Evolutionary conservation across 2,888 invertebrate genomes (phyloP).

Genomic region (Eutolmus rufibarbis): DNA sequence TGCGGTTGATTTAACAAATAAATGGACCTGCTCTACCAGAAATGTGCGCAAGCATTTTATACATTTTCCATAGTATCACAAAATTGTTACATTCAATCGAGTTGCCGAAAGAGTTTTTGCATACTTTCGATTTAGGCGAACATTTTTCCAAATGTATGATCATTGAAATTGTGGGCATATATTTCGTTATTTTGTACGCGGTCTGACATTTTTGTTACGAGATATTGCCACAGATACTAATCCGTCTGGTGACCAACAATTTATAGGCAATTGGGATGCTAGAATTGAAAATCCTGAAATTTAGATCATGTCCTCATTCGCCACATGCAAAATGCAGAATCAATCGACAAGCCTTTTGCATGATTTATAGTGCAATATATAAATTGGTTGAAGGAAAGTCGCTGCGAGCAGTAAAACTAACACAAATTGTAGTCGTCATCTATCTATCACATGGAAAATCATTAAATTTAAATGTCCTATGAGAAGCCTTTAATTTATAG

Average conservation of each 20-base stretch:
- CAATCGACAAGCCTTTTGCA: background rate
- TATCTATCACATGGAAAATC: background rate
- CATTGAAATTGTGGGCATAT: background rate
- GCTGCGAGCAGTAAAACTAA: background rate
- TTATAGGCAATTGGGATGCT: background rate
- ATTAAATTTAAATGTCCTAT: no score
- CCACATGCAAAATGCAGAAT: background rate
- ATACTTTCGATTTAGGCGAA: background rate
- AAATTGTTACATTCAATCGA: background rate
- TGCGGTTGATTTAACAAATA: slow-evolving; percentile 28
- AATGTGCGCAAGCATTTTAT: background rate
- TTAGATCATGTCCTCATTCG: background rate
- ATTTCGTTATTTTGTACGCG: background rate
- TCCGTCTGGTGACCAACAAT: background rate
- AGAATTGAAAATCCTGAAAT: background rate
- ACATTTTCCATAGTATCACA: background rate
- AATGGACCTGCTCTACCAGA: background rate
- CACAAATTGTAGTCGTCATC: background rate
- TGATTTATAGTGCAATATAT: background rate
- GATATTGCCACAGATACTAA: background rate
- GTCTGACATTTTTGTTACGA: background rate
- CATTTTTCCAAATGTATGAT: background rate
- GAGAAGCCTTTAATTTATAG: no score
- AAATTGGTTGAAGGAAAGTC: background rate
- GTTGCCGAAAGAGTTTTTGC: background rate